phyloP scores from a whole-genome alignment of 2,113 vertebrate genomes.

The Aegithalos caudatus region DNA sequence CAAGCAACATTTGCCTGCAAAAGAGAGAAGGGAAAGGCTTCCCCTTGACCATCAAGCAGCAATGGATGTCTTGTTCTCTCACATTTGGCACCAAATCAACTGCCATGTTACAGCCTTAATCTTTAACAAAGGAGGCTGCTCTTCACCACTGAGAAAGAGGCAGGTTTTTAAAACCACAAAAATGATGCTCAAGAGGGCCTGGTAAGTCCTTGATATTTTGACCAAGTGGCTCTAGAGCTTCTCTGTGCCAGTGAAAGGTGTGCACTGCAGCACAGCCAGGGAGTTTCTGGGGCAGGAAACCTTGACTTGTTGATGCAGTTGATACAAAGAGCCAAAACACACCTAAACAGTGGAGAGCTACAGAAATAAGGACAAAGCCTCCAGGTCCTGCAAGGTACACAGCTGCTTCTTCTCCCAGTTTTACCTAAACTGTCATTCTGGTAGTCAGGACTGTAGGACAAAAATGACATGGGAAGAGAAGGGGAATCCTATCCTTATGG shows the following conservation, averaged over 20 bases:
- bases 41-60: not conserved
- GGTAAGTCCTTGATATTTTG: not conserved
- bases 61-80: not conserved
- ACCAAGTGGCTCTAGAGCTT: not conserved
- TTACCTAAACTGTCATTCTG: not conserved
- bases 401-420: not conserved
- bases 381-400: not conserved
- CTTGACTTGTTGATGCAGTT: not conserved
- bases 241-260: not conserved
- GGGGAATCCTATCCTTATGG: not conserved
- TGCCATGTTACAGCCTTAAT: not conserved
- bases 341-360: not conserved
- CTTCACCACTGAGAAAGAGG: not conserved
- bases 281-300: not conserved
- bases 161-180: not conserved
- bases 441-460: not conserved
- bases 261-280: not conserved
- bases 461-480: not conserved
- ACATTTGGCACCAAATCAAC: not conserved
- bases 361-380: not conserved
- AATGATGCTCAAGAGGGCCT: not conserved
- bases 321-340: not conserved
- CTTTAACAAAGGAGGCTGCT: not conserved
- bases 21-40: not conserved
- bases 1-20: not conserved